Conservation (phyloP, 2,888 invertebrate species). For the Acronicta aceris region DNA sequence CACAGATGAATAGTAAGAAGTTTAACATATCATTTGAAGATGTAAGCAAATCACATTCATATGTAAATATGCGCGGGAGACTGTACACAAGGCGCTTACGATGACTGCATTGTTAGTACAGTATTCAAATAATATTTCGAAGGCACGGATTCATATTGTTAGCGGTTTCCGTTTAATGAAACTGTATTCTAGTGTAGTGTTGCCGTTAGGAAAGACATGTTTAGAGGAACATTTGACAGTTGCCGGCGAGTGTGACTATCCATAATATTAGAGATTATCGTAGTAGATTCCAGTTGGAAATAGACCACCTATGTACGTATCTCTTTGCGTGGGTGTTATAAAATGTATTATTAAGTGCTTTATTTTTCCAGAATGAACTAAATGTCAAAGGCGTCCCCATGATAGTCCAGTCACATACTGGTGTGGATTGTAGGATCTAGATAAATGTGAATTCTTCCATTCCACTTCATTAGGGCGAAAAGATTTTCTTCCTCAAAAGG, state of each 20-base stretch:
- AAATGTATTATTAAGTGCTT: too few relatives aligned
- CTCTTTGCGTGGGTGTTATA: too few relatives aligned
- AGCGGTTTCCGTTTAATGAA: constrained; percentile 43
- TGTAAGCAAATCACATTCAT: constrained; percentile 67
- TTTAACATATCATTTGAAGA: constrained; percentile 60
- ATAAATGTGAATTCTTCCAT: too few relatives aligned
- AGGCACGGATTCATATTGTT: constrained; percentile 39
- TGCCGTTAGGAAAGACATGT: constrained; percentile 8
- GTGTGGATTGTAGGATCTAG: too few relatives aligned
- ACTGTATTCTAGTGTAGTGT: constrained; percentile 7
- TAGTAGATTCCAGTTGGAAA: too few relatives aligned
- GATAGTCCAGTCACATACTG: too few relatives aligned
- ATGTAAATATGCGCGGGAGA: constrained; percentile 64
- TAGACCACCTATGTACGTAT: too few relatives aligned
- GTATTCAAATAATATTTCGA: constrained; percentile 44
- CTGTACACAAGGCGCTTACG: constrained; percentile 48
- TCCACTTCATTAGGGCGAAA: too few relatives aligned
- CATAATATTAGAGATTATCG: neutral
- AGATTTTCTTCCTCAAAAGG: too few relatives aligned
- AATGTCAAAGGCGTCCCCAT: too few relatives aligned
- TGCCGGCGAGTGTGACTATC: constrained; percentile 20
- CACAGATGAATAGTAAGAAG: constrained; percentile 60
- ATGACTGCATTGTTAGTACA: constrained; percentile 50
- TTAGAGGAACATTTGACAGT: constrained; percentile 8
- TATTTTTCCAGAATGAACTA: too few relatives aligned